phyloP scores from a whole-genome alignment of 1,140 invertebrate genomes.

The Lepidostoma basale region DNA sequence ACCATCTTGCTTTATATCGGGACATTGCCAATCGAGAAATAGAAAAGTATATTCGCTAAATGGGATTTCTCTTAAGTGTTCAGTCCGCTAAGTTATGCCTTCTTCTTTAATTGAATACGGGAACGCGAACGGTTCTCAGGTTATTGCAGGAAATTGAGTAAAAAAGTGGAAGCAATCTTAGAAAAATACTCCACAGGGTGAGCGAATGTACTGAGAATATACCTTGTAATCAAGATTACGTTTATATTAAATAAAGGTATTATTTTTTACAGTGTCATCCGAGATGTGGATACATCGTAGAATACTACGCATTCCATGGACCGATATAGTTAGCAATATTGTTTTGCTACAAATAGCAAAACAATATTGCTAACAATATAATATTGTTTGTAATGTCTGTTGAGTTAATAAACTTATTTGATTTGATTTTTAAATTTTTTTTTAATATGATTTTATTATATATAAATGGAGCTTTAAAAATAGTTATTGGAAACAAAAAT shows the following conservation, averaged over 20 bases:
- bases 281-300: too few relatives aligned
- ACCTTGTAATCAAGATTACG: neutral
- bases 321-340: too few relatives aligned
- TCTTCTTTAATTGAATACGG: conserved; percentile 39
- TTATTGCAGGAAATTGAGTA: conserved; percentile 25
- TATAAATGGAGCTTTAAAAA: too few relatives aligned
- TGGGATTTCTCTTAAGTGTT: conserved; percentile 20
- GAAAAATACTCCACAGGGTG: neutral
- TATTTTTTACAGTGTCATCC: too few relatives aligned
- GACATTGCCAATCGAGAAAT: conserved; percentile 2
- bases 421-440: too few relatives aligned
- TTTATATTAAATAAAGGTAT: neutral
- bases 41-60: conserved; percentile 19
- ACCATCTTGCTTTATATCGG: neutral
- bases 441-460: too few relatives aligned
- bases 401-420: too few relatives aligned
- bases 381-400: too few relatives aligned
- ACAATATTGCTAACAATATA: too few relatives aligned
- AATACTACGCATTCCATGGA: too few relatives aligned
- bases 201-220: neutral
- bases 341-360: too few relatives aligned
- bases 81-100: conserved; percentile 38
- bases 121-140: conserved; percentile 33
- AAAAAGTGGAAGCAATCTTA: conserved; percentile 13
- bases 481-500: too few relatives aligned